Percentiles rank a stretch among this genome's conserved stretches.
These are phyloP conservation scores for Istiophorus platypterus DNA, from an alignment of 2,113 vertebrate genomes.

Conservation along the genomic window DNA sequence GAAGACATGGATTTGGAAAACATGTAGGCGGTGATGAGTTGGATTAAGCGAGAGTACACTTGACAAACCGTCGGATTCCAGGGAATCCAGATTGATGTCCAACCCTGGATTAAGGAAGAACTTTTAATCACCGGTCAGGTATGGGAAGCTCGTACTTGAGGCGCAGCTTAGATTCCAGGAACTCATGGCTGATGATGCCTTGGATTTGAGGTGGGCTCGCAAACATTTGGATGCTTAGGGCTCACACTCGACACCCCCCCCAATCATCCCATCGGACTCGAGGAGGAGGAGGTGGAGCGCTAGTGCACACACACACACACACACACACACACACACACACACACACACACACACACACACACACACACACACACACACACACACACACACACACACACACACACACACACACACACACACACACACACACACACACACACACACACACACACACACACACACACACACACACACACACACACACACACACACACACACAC, in stretches of 20 bases:
- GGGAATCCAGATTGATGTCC: background rate
- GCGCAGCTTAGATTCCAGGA: constrained; percentile 1
- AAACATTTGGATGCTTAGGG: constrained; percentile 26
- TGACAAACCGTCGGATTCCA: constrained; percentile 20
- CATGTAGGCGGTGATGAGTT: background rate
- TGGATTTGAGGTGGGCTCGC: background rate
- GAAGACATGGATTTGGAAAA: background rate
- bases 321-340: too few relatives aligned
- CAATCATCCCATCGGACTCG: too few relatives aligned
- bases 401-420: too few relatives aligned
- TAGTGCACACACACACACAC: too few relatives aligned
- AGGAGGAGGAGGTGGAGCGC: background rate
- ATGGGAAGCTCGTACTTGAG: background rate
- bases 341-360: too few relatives aligned
- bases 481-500: too few relatives aligned
- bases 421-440: too few relatives aligned
- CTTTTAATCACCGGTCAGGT: background rate
- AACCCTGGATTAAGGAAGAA: background rate
- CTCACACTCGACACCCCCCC: constrained; percentile 1
- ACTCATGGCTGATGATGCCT: background rate
- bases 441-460: too few relatives aligned
- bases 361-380: too few relatives aligned
- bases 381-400: too few relatives aligned
- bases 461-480: too few relatives aligned
- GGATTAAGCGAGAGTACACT: background rate